A percentile compares a stretch with the other conserved stretches of the same genome.
phyloP scores from a whole-genome alignment of 2,797 vertebrate genomes.

The Hippocampus kuda region DNA sequence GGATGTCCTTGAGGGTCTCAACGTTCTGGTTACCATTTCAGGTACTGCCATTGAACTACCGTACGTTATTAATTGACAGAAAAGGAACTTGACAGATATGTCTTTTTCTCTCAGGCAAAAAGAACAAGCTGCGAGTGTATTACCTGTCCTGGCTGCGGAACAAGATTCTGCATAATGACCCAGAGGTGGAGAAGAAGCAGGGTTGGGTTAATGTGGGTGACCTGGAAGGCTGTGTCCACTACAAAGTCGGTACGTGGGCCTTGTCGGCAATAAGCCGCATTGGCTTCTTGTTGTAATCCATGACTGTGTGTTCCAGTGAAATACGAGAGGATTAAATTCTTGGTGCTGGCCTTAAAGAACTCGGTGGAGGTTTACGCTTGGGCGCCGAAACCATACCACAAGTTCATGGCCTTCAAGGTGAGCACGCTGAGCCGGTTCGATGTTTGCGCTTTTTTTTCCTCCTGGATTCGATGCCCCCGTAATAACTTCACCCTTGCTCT shows the following conservation, averaged over 20 bases:
- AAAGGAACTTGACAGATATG: not conserved
- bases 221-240: slow-evolving; percentile 86
- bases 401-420: slow-evolving; percentile 95
- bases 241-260: slow-evolving; percentile 74
- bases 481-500: not conserved
- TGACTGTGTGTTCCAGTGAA: slow-evolving; percentile 64
- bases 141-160: slow-evolving; percentile 90
- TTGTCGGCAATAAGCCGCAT: too few relatives aligned
- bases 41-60: slow-evolving; percentile 46
- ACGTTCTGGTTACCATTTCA: slow-evolving; percentile 85
- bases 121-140: slow-evolving; percentile 86
- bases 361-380: slow-evolving; percentile 89
- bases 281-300: not conserved
- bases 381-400: slow-evolving; percentile 90
- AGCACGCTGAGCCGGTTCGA: not conserved
- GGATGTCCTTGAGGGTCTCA: slow-evolving; percentile 86
- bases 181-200: slow-evolving; percentile 90
- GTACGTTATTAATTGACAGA: not conserved
- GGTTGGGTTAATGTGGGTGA: slow-evolving; percentile 89
- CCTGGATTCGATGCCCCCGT: not conserved
- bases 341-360: slow-evolving; percentile 85
- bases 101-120: slow-evolving; percentile 65
- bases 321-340: slow-evolving; percentile 86
- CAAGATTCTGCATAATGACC: slow-evolving; percentile 90
- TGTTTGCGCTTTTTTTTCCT: not conserved